phyloP scores from a whole-genome alignment of 2,113 vertebrate genomes.

The Nerophis ophidion region DNA sequence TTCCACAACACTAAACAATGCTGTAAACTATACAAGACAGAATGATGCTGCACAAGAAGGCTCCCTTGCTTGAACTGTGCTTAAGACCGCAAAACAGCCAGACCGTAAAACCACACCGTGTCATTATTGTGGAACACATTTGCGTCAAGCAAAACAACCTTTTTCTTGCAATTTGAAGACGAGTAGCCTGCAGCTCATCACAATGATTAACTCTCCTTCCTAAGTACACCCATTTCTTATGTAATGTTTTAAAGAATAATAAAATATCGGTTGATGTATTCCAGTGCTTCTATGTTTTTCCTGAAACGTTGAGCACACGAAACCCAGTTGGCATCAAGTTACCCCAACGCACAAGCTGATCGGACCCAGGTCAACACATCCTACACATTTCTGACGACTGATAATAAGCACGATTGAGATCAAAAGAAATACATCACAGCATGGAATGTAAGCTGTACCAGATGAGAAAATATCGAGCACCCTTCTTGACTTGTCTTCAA shows the following conservation, averaged over 20 bases:
- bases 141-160: not conserved
- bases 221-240: not conserved
- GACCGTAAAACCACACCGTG: slow-evolving; percentile 18
- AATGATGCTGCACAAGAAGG: no score
- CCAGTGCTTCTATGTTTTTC: not conserved
- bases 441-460: slow-evolving; percentile 8
- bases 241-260: not conserved
- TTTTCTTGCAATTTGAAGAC: not conserved
- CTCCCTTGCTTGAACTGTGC: no score
- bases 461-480: slow-evolving; percentile 8
- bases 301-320: not conserved
- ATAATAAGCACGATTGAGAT: slow-evolving; percentile 1
- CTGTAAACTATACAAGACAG: no score
- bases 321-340: not conserved
- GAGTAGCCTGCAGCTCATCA: no score
- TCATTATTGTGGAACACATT: slow-evolving; percentile 3
- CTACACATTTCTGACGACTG: slow-evolving; percentile 1
- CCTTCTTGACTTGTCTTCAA: not conserved
- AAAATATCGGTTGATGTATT: not conserved
- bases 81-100: not conserved
- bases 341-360: no score
- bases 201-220: not conserved
- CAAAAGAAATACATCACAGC: not conserved
- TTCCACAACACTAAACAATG: no score
- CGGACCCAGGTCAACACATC: slow-evolving; percentile 5